Base-by-base conservation (phyloP, 2,797 vertebrate genomes). In the Thalassophryne amazonica region DNA sequence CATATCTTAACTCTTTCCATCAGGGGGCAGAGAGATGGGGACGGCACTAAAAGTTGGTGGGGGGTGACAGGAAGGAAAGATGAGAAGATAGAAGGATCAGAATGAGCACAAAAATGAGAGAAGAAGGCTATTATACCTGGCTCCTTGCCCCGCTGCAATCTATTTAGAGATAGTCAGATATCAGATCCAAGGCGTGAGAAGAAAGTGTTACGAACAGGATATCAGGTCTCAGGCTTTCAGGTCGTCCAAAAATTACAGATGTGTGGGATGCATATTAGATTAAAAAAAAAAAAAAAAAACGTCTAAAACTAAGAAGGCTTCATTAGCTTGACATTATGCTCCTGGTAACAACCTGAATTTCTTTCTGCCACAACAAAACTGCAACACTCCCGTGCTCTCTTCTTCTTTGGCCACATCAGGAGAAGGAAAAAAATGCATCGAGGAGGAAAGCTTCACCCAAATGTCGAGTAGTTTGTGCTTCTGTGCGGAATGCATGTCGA, bases 401-500 rank as follows among this genome's bases (percentile, higher is more conserved):
- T 9, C n/a, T 41, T 37, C 51, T 15, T 17, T 33, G 24, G 47
- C 41, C 28, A 25, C 39, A 36, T 41, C 14, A 8, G 19, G 10
- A 21, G 10, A 1, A 18, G 11, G 1, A 3, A 7, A 4, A 7
- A 4, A 27, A 7, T 16, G 41, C 30, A 27, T 37, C 5, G 11
- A 58, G 28, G 51, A 58, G 40, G 45, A 60, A 57, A 65, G 57
- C 59, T 76, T 60, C 52, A 23, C 64, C 49, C 60, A 66, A 75
- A 79, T 76, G 74, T 79, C 67, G 71, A 66, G 60, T 54, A 49
- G 62, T 76, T 65, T 68, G 58, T 64, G 60, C 50, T 54, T 56
- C 34, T 24, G 34, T 69, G 66, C 76, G 61, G 69, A 76, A 73
- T 46, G 58, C 60, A 34, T 56, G 71, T 59, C 15, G 22, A 49